Conservation (phyloP, 1,140 invertebrate species). For the Hirudo medicinalis region DNA sequence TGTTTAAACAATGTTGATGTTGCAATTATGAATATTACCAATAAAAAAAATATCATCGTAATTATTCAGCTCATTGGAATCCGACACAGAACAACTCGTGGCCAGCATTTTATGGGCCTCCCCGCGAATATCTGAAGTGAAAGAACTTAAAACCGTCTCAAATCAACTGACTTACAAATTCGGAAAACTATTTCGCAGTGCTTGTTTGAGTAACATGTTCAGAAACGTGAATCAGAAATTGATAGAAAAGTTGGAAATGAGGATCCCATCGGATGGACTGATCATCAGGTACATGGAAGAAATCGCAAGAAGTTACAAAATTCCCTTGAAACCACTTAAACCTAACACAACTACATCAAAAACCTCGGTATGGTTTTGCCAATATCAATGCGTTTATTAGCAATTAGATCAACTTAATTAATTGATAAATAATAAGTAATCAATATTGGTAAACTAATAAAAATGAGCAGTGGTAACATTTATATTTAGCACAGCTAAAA, state of each 20-base stretch:
- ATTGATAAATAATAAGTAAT: too few relatives aligned
- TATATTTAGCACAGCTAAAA: too few relatives aligned
- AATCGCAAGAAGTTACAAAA: background rate
- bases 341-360: background rate
- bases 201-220: background rate
- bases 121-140: background rate
- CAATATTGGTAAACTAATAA: too few relatives aligned
- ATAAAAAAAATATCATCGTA: background rate
- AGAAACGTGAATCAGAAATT: background rate
- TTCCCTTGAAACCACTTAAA: background rate
- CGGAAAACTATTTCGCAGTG: background rate
- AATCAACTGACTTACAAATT: background rate
- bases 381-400: too few relatives aligned
- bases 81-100: background rate
- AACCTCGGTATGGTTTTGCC: too few relatives aligned
- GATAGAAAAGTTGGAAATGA: background rate
- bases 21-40: too few relatives aligned
- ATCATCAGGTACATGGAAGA: background rate
- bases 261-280: background rate
- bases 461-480: too few relatives aligned
- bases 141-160: slow-evolving; percentile 5
- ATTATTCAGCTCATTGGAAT: background rate
- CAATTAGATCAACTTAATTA: too few relatives aligned
- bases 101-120: background rate
- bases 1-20: too few relatives aligned